Conservation (phyloP, 1,140 invertebrate species). For the Aricia agestis region DNA sequence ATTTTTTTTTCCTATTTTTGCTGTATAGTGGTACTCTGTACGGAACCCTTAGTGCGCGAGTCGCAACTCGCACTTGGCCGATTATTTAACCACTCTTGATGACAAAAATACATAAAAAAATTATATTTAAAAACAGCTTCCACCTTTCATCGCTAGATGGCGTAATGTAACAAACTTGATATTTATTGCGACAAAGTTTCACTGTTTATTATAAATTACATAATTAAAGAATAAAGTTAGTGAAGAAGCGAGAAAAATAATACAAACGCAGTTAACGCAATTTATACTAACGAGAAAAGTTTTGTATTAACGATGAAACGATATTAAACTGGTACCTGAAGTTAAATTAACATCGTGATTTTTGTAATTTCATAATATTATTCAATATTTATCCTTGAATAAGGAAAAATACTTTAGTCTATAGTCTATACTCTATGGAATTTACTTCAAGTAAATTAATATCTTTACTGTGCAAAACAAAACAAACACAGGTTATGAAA, state of each 20-base stretch:
- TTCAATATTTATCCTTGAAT: too few relatives aligned
- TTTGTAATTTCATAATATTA: too few relatives aligned
- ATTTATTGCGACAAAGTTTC: neutral
- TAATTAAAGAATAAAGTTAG: neutral
- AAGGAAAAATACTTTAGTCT: too few relatives aligned
- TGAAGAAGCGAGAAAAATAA: neutral
- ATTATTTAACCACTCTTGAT: too few relatives aligned
- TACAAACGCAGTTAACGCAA: neutral
- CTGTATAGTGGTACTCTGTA: too few relatives aligned
- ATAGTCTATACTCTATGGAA: too few relatives aligned
- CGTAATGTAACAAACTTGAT: neutral
- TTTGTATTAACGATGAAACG: conserved; percentile 6
- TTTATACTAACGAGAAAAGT: conserved; percentile 14
- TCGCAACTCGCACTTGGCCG: neutral
- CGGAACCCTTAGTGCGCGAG: too few relatives aligned
- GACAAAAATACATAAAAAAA: too few relatives aligned
- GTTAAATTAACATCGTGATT: neutral
- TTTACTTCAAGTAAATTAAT: too few relatives aligned
- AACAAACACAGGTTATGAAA: too few relatives aligned
- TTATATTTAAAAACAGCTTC: neutral
- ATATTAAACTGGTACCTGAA: neutral
- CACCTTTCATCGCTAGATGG: neutral
- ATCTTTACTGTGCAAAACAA: too few relatives aligned
- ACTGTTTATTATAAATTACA: neutral
- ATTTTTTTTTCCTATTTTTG: too few relatives aligned